These are phyloP conservation scores for Campylomormyrus numenius DNA, from an alignment of 2,113 vertebrate species.

Conservation along the genomic window DNA sequence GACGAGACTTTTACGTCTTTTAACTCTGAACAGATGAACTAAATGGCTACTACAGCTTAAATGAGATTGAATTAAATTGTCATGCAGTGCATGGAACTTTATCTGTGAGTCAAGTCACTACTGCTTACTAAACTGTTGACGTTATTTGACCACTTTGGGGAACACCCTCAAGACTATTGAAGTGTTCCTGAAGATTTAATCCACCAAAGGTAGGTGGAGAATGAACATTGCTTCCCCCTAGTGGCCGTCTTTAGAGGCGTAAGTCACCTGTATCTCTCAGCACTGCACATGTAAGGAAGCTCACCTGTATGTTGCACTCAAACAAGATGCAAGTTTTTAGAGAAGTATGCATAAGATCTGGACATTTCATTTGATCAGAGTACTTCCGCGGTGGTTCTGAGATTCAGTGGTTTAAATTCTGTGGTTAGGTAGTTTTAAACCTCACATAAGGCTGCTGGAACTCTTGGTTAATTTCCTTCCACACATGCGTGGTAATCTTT, in stretches of 20 bases:
- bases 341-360: not conserved
- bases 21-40: not conserved
- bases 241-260: not conserved
- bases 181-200: conserved; percentile 80
- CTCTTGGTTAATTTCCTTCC: conserved; percentile 68
- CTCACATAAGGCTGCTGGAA: not conserved
- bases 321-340: not conserved
- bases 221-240: conserved; percentile 32
- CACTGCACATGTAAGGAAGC: not conserved
- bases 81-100: conserved; percentile 64
- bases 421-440: not conserved
- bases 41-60: conserved; percentile 63
- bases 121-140: conserved; percentile 92
- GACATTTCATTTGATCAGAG: not conserved
- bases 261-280: not conserved
- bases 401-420: not conserved
- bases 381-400: not conserved
- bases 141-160: conserved; percentile 86
- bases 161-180: conserved; percentile 81
- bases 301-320: not conserved
- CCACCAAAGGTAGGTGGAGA: conserved; percentile 78
- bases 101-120: conserved; percentile 38
- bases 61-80: conserved; percentile 57
- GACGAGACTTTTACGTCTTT: not conserved
- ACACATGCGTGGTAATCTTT: conserved; percentile 99